Conservation (phyloP, 1,140 invertebrate species). For the Drosophila serrata region DNA sequence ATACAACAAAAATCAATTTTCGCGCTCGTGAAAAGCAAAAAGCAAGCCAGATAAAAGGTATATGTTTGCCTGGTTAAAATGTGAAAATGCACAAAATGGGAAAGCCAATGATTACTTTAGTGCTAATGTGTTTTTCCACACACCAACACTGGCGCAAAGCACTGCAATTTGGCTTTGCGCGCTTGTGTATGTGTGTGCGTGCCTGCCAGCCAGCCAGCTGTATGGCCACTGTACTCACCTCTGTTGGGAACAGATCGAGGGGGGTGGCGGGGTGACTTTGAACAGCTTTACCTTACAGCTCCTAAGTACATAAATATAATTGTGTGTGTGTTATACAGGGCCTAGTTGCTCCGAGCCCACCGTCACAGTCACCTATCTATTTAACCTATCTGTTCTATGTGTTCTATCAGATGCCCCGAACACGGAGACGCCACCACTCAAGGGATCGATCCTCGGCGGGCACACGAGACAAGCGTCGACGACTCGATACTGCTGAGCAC, state of each 20-base stretch:
- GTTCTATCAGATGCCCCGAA: slow-evolving; percentile 90
- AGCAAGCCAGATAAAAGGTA: slow-evolving; percentile 62
- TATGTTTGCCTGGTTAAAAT: slow-evolving; percentile 6
- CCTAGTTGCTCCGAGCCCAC: neutral
- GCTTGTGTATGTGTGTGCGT: slow-evolving; percentile 11
- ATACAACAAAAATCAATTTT: slow-evolving; percentile 73
- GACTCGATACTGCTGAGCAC: slow-evolving; percentile 85
- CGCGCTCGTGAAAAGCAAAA: slow-evolving; percentile 46
- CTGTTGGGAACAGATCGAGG: slow-evolving; percentile 2
- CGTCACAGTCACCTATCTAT: neutral
- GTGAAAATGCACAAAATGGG: slow-evolving; percentile 17
- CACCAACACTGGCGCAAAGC: slow-evolving; percentile 19
- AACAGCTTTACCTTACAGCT: slow-evolving; percentile 15
- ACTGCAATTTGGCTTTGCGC: slow-evolving; percentile 45
- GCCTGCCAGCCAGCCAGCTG: slow-evolving; percentile 35
- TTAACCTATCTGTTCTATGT: slow-evolving; percentile 7
- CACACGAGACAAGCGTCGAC: slow-evolving; percentile 87
- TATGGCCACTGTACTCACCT: slow-evolving; percentile 51
- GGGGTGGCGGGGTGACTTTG: slow-evolving; percentile 22
- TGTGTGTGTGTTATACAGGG: slow-evolving; percentile 7
- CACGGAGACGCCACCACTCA: slow-evolving; percentile 91
- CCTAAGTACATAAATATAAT: slow-evolving; percentile 14
- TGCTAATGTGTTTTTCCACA: slow-evolving; percentile 25
- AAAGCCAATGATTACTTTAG: slow-evolving; percentile 16
- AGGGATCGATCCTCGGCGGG: slow-evolving; percentile 87